Evolutionary conservation across 2,797 vertebrate species (phyloP), one percentile per base, ranked within the genome.

Genomic region (Characodon lateralis): DNA sequence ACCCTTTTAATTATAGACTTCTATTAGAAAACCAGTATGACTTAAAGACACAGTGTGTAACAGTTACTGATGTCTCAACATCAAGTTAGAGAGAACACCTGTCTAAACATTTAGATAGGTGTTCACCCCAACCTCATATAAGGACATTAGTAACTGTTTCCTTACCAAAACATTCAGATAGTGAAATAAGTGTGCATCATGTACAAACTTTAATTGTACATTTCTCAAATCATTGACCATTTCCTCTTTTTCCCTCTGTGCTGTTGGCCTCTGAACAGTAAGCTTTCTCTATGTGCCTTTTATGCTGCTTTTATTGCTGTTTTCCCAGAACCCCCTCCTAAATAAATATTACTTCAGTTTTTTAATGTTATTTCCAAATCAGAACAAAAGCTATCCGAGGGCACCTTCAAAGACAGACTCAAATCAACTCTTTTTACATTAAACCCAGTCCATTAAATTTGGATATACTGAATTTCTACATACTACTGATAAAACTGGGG

Each of bases 1-100:
- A 2, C 46, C 50, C 18, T 51, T 16, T 35, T 16, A 28, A 59
- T 0, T 0, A 46, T 46, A 2, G n/a, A 31, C 56, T 72, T 22
- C 70, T 35, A 72, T 82, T 85, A 72, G 72, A 51, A 59, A 14
- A 12, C 0, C 31, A 53, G 74, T 65, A 53, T 51, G 46, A 51
- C 26, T 71, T 31, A 51, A 51, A 71, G 48, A 50, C 26, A 18
- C 26, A 51, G 46, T 20, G 7, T 71, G 68, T 18, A 50, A 24
- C 46, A 14, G 14, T 46, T 28, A 31, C n/a, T 28, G 69, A 51
- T n/a, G 26, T 71, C n/a, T 31, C 4, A 18, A 28, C 14, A n/a
- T 65, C 28, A 39, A 1, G 16, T 73, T 71, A 26, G 12, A 65
- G 28, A 65, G 16, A 16, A 28, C 59, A 31, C 13, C 59, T 16